These are phyloP conservation scores for Melanophora roralis DNA, from an alignment of 2,888 invertebrate species.

Conservation along the genomic window DNA sequence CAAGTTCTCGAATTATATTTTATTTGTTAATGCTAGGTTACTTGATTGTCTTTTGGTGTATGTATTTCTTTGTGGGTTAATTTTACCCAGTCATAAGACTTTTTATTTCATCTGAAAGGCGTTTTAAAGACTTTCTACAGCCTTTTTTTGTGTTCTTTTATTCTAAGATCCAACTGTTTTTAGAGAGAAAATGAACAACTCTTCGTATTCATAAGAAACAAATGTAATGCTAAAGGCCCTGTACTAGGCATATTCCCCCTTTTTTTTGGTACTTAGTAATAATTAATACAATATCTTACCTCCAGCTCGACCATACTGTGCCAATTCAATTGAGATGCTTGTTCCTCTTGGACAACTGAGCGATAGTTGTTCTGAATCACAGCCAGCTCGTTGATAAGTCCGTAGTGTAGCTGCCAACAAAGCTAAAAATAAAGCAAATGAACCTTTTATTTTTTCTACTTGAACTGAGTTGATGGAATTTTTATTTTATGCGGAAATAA, in stretches of 20 bases:
- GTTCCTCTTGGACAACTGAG: slow-evolving; percentile 94
- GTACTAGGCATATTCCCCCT: slow-evolving; percentile 1
- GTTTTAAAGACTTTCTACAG: too few relatives aligned
- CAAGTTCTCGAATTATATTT: too few relatives aligned
- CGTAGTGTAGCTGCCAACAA: slow-evolving; percentile 92
- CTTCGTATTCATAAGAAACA: too few relatives aligned
- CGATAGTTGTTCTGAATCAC: slow-evolving; percentile 92
- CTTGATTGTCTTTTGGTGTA: too few relatives aligned
- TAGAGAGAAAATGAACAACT: too few relatives aligned
- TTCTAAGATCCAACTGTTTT: too few relatives aligned
- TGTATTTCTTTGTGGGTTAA: too few relatives aligned
- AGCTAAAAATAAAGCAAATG: slow-evolving; percentile 80
- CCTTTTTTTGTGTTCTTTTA: neutral
- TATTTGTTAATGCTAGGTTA: too few relatives aligned
- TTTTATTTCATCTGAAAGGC: too few relatives aligned
- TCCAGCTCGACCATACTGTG: slow-evolving; percentile 87
- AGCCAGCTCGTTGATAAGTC: slow-evolving; percentile 93
- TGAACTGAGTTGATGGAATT: slow-evolving; percentile 51
- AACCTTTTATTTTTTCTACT: slow-evolving; percentile 48
- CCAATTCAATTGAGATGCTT: slow-evolving; percentile 92
- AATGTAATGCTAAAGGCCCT: neutral
- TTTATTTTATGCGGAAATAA: slow-evolving; percentile 25
- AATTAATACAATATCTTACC: slow-evolving; percentile 68
- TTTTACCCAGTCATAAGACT: too few relatives aligned
- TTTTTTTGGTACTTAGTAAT: neutral